Conservation (phyloP, 1,140 invertebrate species). For the Solenopsis invicta region DNA sequence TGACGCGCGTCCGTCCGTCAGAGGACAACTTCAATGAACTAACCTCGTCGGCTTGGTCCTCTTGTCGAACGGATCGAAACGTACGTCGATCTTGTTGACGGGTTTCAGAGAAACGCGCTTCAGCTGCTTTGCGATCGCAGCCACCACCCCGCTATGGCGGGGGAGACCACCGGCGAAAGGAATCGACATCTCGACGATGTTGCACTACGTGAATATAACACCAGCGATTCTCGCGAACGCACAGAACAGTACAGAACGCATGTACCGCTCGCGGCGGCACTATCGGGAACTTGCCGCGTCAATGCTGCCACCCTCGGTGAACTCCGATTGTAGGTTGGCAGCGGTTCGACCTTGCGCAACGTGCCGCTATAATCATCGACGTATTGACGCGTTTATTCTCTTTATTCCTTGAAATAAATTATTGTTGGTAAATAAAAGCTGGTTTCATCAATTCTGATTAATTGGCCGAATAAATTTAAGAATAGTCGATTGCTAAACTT, state of each 20-base stretch:
- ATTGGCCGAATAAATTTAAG: no score
- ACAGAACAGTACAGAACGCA: no score
- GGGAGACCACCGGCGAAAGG: constrained; percentile 89
- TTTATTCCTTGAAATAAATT: background rate
- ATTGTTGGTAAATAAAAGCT: background rate
- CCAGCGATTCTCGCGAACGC: constrained; percentile 8
- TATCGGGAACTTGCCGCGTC: constrained; percentile 19
- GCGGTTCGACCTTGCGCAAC: background rate
- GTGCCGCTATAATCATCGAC: background rate
- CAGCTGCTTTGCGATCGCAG: constrained; percentile 91
- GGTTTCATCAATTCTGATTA: no score
- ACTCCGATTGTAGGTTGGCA: background rate
- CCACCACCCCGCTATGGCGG: constrained; percentile 89
- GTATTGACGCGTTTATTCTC: background rate
- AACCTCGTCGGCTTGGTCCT: constrained; percentile 91
- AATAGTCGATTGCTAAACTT: no score
- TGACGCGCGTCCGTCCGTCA: background rate
- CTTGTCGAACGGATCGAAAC: constrained; percentile 94
- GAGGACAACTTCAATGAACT: constrained; percentile 71
- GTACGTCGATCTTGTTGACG: constrained; percentile 91
- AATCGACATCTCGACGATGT: constrained; percentile 89
- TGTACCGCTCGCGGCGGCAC: background rate
- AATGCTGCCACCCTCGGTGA: constrained; percentile 47
- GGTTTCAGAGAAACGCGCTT: constrained; percentile 92
- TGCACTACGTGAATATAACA: background rate